Conservation (phyloP, 2,888 invertebrate species). For the Pammene fasciana region DNA sequence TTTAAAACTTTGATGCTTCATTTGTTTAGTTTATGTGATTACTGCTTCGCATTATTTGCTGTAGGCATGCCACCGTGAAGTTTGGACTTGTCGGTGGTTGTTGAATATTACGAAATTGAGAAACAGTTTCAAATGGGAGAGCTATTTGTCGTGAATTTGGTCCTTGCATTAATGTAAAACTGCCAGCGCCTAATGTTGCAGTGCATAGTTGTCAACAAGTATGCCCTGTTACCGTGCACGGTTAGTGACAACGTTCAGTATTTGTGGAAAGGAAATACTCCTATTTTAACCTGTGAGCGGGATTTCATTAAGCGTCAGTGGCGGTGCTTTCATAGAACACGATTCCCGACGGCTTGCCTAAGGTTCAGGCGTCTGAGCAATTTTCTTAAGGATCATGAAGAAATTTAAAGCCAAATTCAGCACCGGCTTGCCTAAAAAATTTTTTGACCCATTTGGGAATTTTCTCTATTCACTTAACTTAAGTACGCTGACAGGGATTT, state of each 20-base stretch:
- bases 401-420: no score
- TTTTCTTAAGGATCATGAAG: no score
- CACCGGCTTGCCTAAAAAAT: no score
- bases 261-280: slow-evolving; percentile 3
- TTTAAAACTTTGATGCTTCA: no score
- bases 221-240: neutral
- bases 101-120: slow-evolving; percentile 38
- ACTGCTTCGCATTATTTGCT: slow-evolving; percentile 21
- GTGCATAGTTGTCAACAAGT: neutral
- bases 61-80: slow-evolving; percentile 20
- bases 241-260: neutral
- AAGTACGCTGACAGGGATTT: neutral
- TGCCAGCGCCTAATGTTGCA: neutral
- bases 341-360: no score
- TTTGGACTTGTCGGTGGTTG: slow-evolving; percentile 36
- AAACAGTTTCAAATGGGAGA: slow-evolving; percentile 33
- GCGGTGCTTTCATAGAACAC: no score
- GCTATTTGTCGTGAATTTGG: slow-evolving; percentile 19
- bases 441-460: no score
- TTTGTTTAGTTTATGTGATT: neutral
- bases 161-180: slow-evolving; percentile 7
- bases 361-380: no score
- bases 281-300: neutral
- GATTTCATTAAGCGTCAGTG: slow-evolving; percentile 1
- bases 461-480: neutral